Percentiles rank a stretch among this genome's conserved stretches.
Conservation (phyloP, 2,888 invertebrate species). For the Cepaea hortensis region DNA sequence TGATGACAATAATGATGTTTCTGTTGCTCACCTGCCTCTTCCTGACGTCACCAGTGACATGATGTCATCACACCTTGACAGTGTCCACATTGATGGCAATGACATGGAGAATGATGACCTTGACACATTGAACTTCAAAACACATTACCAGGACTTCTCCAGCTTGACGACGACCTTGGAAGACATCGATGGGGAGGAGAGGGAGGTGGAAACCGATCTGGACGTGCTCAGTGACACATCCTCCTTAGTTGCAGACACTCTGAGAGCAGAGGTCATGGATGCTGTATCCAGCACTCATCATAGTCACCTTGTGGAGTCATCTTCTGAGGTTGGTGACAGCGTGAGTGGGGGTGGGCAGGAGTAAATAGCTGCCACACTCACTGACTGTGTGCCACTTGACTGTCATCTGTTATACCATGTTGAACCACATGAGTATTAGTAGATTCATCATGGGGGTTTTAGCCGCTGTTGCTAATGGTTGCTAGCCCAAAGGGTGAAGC, state of each 20-base stretch:
- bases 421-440: too few species aligned
- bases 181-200: slow-evolving; percentile 26
- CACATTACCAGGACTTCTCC: slow-evolving; percentile 16
- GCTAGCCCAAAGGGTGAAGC: too few species aligned
- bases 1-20: slow-evolving; percentile 28
- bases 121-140: slow-evolving; percentile 29
- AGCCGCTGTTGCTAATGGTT: too few species aligned
- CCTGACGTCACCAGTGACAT: slow-evolving; percentile 12
- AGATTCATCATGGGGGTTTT: too few species aligned
- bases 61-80: neutral
- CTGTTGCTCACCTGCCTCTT: slow-evolving; percentile 37
- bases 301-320: too few species aligned
- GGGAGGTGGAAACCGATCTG: neutral
- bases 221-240: neutral
- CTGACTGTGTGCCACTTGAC: too few species aligned
- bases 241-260: neutral
- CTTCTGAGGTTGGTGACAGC: neutral
- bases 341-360: neutral
- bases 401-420: too few species aligned
- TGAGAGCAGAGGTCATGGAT: too few species aligned
- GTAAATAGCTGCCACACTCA: neutral
- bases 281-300: too few species aligned
- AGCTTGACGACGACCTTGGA: slow-evolving; percentile 36
- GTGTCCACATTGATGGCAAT: slow-evolving; percentile 1
- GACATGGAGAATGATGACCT: slow-evolving; percentile 31